Base-by-base conservation (phyloP, 2,113 vertebrate genomes). In the Phyllostomus discolor region DNA sequence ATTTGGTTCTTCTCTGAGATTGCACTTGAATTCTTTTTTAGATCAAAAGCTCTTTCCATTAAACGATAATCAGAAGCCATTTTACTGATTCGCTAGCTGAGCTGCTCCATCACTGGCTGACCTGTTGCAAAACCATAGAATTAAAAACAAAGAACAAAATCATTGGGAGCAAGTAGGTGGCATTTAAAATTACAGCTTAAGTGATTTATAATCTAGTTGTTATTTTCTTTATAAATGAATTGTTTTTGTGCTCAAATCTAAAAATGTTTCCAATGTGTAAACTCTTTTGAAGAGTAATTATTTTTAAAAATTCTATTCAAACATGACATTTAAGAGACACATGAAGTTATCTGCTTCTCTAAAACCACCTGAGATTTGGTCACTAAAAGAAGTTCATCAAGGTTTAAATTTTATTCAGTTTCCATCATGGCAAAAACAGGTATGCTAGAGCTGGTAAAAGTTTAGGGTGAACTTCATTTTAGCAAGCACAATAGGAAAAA, bases 81-180 rank as follows among this genome's bases (percentile, higher is more conserved):
- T 95, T 93, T 31, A 62, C 46, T 88, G 66, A 64, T 88, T 75
- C 11, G 35, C 26, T 79, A 48, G 69, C 52, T 94, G 82, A 96
- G 80, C 82, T 88, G 38, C 72, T 91, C 64, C 57, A 50, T 90
- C 90, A 84, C 84, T 96, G 70, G 48, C 54, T 90, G 88, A 97
- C 70, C 70, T 91, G 24, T 81, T 87, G 64, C 75, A 85, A 92
- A 95, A 46, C 66, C 66, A 90, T 35, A 72, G 46, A 90, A 84
- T 95, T 90, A 52, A 96, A 95, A 96, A 87, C 54, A 89, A 94
- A 81, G 75, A 92, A 87, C 10, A 76, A 94, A 97, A 90, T 76
- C 28, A 52, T 1, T 90, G 80, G 43, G 70, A 10, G 24, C 35
- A 3, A 91, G 28, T n/a, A 54, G 28, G 17, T 90, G 87, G 33